Conservation (phyloP, 2,113 vertebrate genomes). For the Sebastes schlegelii region DNA sequence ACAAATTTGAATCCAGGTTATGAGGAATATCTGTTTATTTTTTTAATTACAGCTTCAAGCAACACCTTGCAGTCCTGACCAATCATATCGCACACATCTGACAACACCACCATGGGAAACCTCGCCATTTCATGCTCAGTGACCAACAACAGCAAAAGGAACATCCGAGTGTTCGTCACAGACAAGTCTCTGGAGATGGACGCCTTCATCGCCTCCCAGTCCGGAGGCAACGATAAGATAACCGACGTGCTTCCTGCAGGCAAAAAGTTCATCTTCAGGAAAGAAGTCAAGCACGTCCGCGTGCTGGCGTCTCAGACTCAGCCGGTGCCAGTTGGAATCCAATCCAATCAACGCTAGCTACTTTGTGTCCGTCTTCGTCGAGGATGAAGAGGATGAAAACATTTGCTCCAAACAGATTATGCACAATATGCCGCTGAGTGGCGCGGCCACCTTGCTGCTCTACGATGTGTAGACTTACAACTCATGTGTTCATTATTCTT, state of each 20-base stretch:
- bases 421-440: conserved; percentile 51
- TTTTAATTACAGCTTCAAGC: conserved; percentile 5
- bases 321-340: conserved; percentile 43
- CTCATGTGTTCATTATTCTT: neutral
- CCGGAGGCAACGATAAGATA: neutral
- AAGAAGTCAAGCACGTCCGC: conserved; percentile 30
- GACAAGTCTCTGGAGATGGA: conserved; percentile 57
- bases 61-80: neutral
- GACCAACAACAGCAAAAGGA: conserved; percentile 73
- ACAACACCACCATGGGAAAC: conserved; percentile 65
- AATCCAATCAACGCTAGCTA: neutral
- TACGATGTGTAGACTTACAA: conserved; percentile 65
- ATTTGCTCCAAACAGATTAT: conserved; percentile 66
- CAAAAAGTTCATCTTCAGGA: conserved; percentile 69
- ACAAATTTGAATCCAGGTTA: neutral
- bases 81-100: neutral
- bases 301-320: conserved; percentile 62
- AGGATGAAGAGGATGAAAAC: conserved; percentile 67
- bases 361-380: conserved; percentile 71
- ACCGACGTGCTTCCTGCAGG: neutral
- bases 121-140: conserved; percentile 34
- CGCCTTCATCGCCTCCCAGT: conserved; percentile 50
- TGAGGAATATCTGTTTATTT: neutral
- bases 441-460: conserved; percentile 47
- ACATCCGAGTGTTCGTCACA: conserved; percentile 62